Percentiles rank a stretch among this genome's conserved stretches.
Evolutionary conservation across 2,113 vertebrate genomes (phyloP).

Genomic region (Myanophis thanlyinensis): DNA sequence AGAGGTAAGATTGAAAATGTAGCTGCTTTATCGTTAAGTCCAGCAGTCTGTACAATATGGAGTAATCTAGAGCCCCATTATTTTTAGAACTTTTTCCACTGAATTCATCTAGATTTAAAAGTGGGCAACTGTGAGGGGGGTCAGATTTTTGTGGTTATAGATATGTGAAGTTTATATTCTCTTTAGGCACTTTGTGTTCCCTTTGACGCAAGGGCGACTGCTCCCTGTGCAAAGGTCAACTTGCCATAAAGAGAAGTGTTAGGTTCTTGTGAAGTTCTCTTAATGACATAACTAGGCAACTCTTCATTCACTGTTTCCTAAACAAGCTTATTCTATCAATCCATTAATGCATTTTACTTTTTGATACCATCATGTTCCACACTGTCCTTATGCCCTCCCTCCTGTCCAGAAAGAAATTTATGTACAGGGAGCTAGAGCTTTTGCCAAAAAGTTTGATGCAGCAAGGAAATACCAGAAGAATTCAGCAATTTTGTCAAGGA

Average conservation of each 20-base stretch:
- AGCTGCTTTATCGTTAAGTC: not conserved
- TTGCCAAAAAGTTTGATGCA: not conserved
- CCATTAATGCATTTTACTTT: not conserved
- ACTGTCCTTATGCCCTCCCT: not conserved
- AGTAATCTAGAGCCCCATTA: not conserved
- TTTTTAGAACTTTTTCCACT: not conserved
- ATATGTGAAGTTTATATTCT: not conserved
- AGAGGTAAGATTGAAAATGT: slow-evolving; percentile 79
- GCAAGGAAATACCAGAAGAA: not conserved
- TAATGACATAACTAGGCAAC: not conserved
- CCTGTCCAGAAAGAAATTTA: not conserved
- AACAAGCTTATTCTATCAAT: not conserved
- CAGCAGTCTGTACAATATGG: not conserved
- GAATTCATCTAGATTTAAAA: not conserved
- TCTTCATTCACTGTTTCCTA: not conserved
- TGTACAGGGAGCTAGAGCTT: not conserved
- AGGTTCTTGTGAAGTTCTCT: not conserved
- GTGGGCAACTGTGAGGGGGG: not conserved
- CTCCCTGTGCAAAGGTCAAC: not conserved
- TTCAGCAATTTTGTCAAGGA: not conserved
- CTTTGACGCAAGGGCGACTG: not conserved
- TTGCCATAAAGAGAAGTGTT: not conserved
- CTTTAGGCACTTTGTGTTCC: not conserved
- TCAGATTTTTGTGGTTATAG: not conserved
- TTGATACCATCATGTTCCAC: not conserved